Percentiles rank a stretch among this genome's conserved stretches.
These are phyloP conservation scores for Drosophila stalkeri DNA, from an alignment of 2,888 invertebrate species.

Conservation along the genomic window DNA sequence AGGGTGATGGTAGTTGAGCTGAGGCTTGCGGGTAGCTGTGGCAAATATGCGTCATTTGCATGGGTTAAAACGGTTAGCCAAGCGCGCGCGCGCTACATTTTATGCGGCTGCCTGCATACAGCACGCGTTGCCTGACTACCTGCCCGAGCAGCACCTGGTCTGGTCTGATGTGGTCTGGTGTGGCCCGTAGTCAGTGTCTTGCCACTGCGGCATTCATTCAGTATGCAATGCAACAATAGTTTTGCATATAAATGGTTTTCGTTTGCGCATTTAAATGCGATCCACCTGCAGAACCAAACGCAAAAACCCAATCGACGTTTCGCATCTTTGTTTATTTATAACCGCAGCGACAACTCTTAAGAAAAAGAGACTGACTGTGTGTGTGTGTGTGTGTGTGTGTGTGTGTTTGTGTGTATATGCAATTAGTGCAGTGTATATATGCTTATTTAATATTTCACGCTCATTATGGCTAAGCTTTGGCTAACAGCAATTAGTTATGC, in stretches of 20 bases:
- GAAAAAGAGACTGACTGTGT: conserved; percentile 30
- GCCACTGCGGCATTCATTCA: conserved; percentile 73
- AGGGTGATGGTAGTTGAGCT: too few species aligned
- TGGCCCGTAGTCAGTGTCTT: not conserved
- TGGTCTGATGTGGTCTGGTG: too few species aligned
- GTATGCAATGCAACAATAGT: conserved; percentile 82
- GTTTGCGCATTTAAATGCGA: conserved; percentile 82
- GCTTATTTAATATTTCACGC: conserved; percentile 59
- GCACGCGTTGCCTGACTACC: conserved; percentile 23
- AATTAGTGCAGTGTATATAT: conserved; percentile 61
- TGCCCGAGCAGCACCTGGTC: conserved; percentile 9
- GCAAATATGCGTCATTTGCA: conserved; percentile 81
- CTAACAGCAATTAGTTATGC: conserved; percentile 47
- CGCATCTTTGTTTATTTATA: conserved; percentile 72
- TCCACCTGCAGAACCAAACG: conserved; percentile 50
- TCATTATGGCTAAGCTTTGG: conserved; percentile 65
- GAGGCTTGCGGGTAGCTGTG: conserved; percentile 18
- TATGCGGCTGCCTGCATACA: conserved; percentile 42
- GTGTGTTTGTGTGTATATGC: conserved; percentile 47
- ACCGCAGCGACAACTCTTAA: conserved; percentile 47
- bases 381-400: conserved; percentile 9
- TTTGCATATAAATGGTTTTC: conserved; percentile 84
- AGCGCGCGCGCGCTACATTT: conserved; percentile 52
- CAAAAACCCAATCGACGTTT: conserved; percentile 60
- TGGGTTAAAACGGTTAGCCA: conserved; percentile 77